Conservation (phyloP, 2,888 invertebrate species). For the Thera britannica region DNA sequence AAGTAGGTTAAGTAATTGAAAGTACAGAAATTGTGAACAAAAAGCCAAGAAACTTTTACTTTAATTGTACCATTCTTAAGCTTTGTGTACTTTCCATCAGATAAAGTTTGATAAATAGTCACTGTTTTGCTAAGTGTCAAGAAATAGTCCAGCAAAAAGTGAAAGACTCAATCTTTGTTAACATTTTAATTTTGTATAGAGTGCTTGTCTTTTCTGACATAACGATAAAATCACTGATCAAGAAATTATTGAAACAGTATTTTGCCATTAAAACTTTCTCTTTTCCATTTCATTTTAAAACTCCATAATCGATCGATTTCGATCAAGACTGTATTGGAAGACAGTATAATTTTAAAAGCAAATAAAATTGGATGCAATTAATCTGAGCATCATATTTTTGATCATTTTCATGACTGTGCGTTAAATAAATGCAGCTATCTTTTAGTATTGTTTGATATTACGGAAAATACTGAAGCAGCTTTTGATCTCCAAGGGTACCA, state of each 20-base stretch:
- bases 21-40: background rate
- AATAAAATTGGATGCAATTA: conserved; percentile 7
- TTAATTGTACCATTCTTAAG: background rate
- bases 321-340: conserved; percentile 20
- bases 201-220: conserved; percentile 33
- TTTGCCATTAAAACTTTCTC: conserved; percentile 40
- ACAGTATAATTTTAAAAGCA: conserved; percentile 4
- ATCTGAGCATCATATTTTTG: conserved; percentile 1
- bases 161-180: conserved; percentile 36
- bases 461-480: too few relatives aligned
- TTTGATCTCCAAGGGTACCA: too few relatives aligned
- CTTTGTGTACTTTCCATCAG: conserved; percentile 23
- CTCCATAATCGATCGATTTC: conserved; percentile 33
- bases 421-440: background rate
- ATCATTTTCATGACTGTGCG: conserved; percentile 2
- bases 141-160: conserved; percentile 10
- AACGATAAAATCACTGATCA: conserved; percentile 40
- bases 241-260: conserved; percentile 35
- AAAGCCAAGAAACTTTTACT: background rate
- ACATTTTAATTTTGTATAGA: conserved; percentile 33
- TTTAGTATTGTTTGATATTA: background rate
- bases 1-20: too few relatives aligned
- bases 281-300: conserved; percentile 31
- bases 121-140: conserved; percentile 11
- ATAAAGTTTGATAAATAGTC: conserved; percentile 28